These are phyloP conservation scores for Ommatoiulus sabulosus DNA, from an alignment of 2,888 invertebrate genomes.

Conservation along the genomic window DNA sequence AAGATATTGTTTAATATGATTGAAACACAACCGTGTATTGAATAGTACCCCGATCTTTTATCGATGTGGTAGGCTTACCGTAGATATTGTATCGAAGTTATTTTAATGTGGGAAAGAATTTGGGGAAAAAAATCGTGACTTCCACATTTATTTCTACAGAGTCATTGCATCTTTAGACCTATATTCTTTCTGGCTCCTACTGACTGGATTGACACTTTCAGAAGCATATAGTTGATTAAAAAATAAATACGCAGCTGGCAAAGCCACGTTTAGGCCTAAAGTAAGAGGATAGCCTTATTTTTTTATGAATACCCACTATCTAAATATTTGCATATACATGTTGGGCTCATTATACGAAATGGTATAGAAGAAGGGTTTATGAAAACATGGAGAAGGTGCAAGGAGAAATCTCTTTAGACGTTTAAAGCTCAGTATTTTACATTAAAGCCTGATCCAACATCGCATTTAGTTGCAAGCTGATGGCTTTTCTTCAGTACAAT, in stretches of 20 bases:
- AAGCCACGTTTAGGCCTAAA: not conserved
- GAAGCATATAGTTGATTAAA: not conserved
- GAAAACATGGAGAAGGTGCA: not conserved
- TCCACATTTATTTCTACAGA: slow-evolving; percentile 22
- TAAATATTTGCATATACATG: not conserved
- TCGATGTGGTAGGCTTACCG: not conserved
- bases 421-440: not conserved
- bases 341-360: slow-evolving; percentile 8
- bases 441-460: not conserved
- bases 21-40: slow-evolving; percentile 5
- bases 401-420: not conserved
- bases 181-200: not conserved
- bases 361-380: not conserved
- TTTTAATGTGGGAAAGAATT: slow-evolving; percentile 9
- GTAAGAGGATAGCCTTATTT: not conserved
- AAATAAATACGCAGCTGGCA: not conserved
- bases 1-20: slow-evolving; percentile 10
- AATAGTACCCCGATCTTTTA: not conserved
- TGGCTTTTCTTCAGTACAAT: too few species aligned
- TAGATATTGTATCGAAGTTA: not conserved
- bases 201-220: slow-evolving; percentile 3
- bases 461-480: too few species aligned
- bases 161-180: not conserved
- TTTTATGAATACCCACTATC: not conserved
- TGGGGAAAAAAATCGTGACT: slow-evolving; percentile 29